Base-by-base conservation (phyloP, 2,797 vertebrate genomes). In the Melopsittacus undulatus region DNA sequence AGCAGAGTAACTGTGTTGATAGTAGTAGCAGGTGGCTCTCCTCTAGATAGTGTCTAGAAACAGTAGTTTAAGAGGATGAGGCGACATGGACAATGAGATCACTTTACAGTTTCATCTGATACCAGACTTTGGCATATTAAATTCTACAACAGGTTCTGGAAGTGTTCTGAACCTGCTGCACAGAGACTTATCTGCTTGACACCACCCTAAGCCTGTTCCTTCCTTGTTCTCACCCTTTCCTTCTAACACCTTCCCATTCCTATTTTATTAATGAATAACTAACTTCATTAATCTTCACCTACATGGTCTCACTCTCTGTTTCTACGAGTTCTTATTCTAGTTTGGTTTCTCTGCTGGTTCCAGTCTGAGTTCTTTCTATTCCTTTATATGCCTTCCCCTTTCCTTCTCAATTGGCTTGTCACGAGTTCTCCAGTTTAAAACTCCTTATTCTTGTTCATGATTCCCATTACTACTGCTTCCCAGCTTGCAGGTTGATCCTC, bases 101-200 rank as follows among this genome's bases (percentile, higher is more conserved):
- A 45, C 36, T 61, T 77, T 51, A 29, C 23, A 42, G 12, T 85
- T 84, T 70, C 13, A 30, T 32, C 40, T 79, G 59, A 43, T 34
- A 30, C 7, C 38, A 84, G 56, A 22, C 11, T 83, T 87, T 40
- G 30, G 9, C 34, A 9, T 80, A 30, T 45, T 77, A 42, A 89
- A 63, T 83, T 90, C 40, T 4, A 1, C 57, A 18, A 13, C 34
- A 43, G 4, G 8, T 80, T 80, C 79, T 81, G 62, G 42, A 72
- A 32, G 6, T 67, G 3, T 77, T 7, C 36, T 77, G n/a, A 84
- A 36, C 6, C 30, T 57, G 7, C 34, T 81, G 22, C 56, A 17
- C 0, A 1, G 21, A 46, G 36, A 24, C n/a, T 89, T 85, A 17
- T 3, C 69, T 75, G 30, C 40, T 78, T 0, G 0, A 3, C 67